Evolutionary conservation across 2,888 invertebrate genomes (phyloP).

Genomic region (Frankliniella intonsa): DNA sequence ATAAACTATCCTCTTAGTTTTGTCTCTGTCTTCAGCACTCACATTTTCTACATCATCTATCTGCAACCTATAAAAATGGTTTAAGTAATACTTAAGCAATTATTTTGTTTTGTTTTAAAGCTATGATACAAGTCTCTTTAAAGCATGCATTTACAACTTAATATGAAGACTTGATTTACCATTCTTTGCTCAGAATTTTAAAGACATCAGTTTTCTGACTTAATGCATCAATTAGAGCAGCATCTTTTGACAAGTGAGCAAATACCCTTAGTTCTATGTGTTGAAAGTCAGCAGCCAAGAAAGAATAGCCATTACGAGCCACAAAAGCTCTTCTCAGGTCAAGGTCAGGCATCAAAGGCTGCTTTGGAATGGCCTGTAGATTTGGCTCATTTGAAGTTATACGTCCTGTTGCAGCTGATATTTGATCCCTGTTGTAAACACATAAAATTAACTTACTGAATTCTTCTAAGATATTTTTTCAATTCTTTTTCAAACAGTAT

Average conservation of each 20-base stretch:
- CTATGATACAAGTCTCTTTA: background rate
- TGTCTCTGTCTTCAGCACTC: slow-evolving; percentile 47
- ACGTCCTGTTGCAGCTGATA: slow-evolving; percentile 51
- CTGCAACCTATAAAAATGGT: slow-evolving; percentile 24
- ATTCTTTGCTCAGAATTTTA: slow-evolving; percentile 46
- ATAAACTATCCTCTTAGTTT: slow-evolving; percentile 52
- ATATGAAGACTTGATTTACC: slow-evolving; percentile 42
- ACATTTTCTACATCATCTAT: slow-evolving; percentile 46
- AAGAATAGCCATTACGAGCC: slow-evolving; percentile 42
- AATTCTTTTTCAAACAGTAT: background rate
- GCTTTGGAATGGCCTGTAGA: slow-evolving; percentile 52
- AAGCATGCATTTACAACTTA: background rate
- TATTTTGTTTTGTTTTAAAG: background rate
- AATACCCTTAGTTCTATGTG: slow-evolving; percentile 53
- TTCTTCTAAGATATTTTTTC: background rate
- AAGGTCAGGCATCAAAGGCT: slow-evolving; percentile 44
- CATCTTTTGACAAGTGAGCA: slow-evolving; percentile 48
- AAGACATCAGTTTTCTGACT: slow-evolving; percentile 46
- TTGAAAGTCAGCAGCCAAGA: slow-evolving; percentile 51
- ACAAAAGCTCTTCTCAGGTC: slow-evolving; percentile 48
- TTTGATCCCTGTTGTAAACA: slow-evolving; percentile 47
- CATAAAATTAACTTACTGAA: slow-evolving; percentile 21
- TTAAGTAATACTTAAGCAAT: background rate
- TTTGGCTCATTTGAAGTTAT: slow-evolving; percentile 51
- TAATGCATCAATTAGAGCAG: slow-evolving; percentile 44